Evolutionary conservation across 1,140 invertebrate species (phyloP).

Genomic region (Nilaparvata lugens): DNA sequence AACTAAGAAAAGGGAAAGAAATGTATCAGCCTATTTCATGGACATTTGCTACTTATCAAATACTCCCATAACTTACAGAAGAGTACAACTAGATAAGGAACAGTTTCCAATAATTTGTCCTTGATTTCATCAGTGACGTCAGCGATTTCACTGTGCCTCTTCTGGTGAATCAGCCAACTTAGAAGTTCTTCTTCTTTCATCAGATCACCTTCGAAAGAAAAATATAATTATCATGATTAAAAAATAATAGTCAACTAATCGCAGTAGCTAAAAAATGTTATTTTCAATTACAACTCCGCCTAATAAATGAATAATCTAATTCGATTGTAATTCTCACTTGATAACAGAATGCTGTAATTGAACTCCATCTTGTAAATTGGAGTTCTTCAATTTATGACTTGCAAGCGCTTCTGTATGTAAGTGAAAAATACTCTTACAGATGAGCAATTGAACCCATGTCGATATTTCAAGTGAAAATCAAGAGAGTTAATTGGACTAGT

Average conservation of each 20-base stretch:
- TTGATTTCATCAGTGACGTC: slow-evolving; percentile 91
- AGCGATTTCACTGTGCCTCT: slow-evolving; percentile 82
- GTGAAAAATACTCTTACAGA: background rate
- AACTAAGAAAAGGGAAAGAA: too few relatives aligned
- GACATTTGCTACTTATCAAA: too few relatives aligned
- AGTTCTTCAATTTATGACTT: background rate
- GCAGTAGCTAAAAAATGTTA: too few relatives aligned
- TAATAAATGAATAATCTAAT: too few relatives aligned
- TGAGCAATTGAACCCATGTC: too few relatives aligned
- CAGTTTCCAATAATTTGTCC: slow-evolving; percentile 75
- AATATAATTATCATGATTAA: background rate
- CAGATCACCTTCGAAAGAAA: slow-evolving; percentile 55
- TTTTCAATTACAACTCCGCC: too few relatives aligned
- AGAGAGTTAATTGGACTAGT: too few relatives aligned
- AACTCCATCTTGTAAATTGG: background rate
- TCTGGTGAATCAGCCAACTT: slow-evolving; percentile 82
- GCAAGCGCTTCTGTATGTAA: background rate
- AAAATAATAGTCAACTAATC: too few relatives aligned
- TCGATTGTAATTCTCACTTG: too few relatives aligned
- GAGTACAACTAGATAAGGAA: slow-evolving; percentile 70
- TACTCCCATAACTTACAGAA: slow-evolving; percentile 62
- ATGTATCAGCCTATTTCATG: too few relatives aligned
- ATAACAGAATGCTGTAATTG: too few relatives aligned
- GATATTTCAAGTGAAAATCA: too few relatives aligned
- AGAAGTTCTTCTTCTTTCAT: slow-evolving; percentile 84